A percentile compares a stretch with the other conserved stretches of the same genome.
Evolutionary conservation across 2,888 invertebrate genomes (phyloP).

Genomic region (Papilio gigon): DNA sequence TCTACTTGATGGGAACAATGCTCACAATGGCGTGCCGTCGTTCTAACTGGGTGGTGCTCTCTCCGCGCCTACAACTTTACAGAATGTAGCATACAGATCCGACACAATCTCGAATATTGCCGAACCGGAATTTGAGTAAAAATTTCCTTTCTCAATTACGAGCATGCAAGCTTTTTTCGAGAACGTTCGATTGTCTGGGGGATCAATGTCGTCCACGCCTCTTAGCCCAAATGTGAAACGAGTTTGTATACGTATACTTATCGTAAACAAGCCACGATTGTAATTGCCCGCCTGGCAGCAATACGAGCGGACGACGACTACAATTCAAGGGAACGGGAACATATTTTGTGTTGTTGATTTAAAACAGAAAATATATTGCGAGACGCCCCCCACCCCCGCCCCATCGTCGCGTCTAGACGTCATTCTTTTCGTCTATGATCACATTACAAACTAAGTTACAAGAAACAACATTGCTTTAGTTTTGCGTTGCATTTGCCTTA

Average conservation of each 20-base stretch:
- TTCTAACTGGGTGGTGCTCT: neutral
- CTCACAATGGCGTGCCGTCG: constrained; percentile 13
- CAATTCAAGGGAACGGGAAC: constrained; percentile 23
- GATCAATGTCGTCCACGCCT: constrained; percentile 26
- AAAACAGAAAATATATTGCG: constrained; percentile 24
- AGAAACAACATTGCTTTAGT: constrained; percentile 11
- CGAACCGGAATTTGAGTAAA: constrained; percentile 18
- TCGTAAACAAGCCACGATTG: constrained; percentile 24
- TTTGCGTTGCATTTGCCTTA: too few species aligned
- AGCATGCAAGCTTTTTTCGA: constrained; percentile 17
- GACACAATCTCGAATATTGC: neutral
- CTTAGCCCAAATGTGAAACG: constrained; percentile 32
- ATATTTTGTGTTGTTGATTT: constrained; percentile 28
- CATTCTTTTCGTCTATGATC: constrained; percentile 30
- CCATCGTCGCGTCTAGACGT: constrained; percentile 39
- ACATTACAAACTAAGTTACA: constrained; percentile 29
- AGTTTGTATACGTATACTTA: constrained; percentile 29
- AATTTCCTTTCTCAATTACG: constrained; percentile 26
- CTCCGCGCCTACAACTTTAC: constrained; percentile 6
- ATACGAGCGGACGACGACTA: constrained; percentile 15
- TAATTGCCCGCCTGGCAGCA: constrained; percentile 18
- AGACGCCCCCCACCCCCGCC: constrained; percentile 1
- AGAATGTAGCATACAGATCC: constrained; percentile 25
- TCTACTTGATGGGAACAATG: constrained; percentile 20
- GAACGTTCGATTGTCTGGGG: constrained; percentile 18